Conservation (phyloP, 2,113 vertebrate genomes). For the Brachyistius frenatus region DNA sequence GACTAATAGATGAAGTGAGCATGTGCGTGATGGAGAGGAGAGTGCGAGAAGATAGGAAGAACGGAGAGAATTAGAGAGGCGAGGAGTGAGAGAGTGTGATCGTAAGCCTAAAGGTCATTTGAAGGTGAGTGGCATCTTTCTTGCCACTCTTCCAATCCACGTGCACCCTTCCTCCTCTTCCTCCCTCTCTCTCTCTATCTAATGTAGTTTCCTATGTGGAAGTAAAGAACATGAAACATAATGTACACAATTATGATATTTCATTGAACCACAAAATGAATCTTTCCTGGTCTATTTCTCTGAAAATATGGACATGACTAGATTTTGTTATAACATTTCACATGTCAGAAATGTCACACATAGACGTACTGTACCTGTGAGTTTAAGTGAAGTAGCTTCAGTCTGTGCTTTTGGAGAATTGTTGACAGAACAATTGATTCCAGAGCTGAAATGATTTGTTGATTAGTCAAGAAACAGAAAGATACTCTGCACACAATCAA, state of each 20-base stretch:
- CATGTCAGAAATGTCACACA: too few species aligned
- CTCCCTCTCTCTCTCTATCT: conserved; percentile 7
- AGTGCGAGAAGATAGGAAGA: conserved; percentile 47
- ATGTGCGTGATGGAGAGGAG: conserved; percentile 30
- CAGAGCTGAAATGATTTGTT: background rate
- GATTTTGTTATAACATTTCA: too few species aligned
- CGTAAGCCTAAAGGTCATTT: conserved; percentile 76
- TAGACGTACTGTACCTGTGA: too few species aligned
- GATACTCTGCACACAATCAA: background rate
- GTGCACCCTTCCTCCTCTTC: conserved; percentile 12
- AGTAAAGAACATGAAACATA: background rate
- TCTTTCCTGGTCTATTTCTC: too few species aligned
- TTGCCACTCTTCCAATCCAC: conserved; percentile 27
- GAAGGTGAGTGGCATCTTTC: conserved; percentile 71
- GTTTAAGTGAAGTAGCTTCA: too few species aligned
- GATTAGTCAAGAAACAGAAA: background rate
- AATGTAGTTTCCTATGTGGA: background rate
- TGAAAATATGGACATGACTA: too few species aligned
- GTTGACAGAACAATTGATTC: background rate
- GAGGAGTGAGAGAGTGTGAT: conserved; percentile 36
- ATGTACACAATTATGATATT: background rate
- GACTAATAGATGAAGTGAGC: conserved; percentile 37
- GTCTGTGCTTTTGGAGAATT: background rate
- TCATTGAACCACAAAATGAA: too few species aligned
- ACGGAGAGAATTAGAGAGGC: conserved; percentile 46